Evolutionary conservation across 1,140 invertebrate species (phyloP).

Genomic region (Fopius arisanus): DNA sequence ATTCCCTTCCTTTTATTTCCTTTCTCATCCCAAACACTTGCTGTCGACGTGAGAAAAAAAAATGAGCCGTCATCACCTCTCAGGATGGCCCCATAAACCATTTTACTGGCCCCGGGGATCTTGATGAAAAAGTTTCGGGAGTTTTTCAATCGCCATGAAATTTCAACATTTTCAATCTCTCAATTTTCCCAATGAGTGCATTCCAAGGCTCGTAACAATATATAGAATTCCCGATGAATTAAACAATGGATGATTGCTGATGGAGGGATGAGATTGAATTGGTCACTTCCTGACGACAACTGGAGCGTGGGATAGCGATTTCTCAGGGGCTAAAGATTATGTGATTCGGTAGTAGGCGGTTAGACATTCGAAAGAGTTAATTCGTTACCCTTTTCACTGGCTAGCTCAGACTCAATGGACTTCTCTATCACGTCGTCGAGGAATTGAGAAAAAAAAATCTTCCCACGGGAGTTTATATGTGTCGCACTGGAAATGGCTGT

Average conservation of each 20-base stretch:
- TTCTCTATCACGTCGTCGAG: neutral
- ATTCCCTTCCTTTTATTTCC: slow-evolving; percentile 22
- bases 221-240: too few relatives aligned
- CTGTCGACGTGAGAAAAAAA: neutral
- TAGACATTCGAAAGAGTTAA: slow-evolving; percentile 39
- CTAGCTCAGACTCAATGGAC: neutral
- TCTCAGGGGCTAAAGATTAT: slow-evolving; percentile 37
- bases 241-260: too few relatives aligned
- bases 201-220: too few relatives aligned
- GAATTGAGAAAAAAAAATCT: neutral
- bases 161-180: neutral
- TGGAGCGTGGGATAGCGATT: slow-evolving; percentile 44
- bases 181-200: neutral
- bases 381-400: neutral
- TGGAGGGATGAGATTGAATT: neutral
- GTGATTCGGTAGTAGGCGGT: slow-evolving; percentile 45
- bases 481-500: neutral
- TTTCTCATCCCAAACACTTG: neutral
- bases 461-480: neutral
- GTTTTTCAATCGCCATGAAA: neutral
- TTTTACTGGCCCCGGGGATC: too few relatives aligned
- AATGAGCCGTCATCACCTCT: neutral
- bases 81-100: neutral
- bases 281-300: slow-evolving; percentile 13
- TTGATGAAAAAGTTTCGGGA: too few relatives aligned